A percentile compares a stretch with the other conserved stretches of the same genome.
Evolutionary conservation across 2,113 vertebrate genomes (phyloP).

Genomic region (Camelus bactrianus): DNA sequence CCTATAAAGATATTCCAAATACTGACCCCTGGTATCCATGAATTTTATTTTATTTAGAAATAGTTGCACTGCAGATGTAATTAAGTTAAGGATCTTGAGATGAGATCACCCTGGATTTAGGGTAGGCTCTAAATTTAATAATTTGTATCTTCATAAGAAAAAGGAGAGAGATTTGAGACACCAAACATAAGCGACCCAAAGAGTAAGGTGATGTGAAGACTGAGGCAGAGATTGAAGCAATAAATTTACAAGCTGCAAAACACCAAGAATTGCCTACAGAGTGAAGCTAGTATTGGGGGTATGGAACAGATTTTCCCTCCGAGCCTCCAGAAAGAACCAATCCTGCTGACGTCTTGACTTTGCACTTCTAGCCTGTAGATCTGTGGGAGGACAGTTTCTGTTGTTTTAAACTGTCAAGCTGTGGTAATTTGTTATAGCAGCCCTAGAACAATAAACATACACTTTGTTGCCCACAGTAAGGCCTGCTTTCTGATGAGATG

Average conservation of each 20-base stretch:
- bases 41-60: neutral
- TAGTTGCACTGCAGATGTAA: neutral
- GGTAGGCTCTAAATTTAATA: neutral
- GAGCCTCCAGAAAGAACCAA: neutral
- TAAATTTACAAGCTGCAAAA: neutral
- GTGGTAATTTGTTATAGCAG: neutral
- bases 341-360: neutral
- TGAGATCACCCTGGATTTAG: neutral
- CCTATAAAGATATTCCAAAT: neutral
- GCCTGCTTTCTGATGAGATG: neutral
- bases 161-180: neutral
- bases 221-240: neutral
- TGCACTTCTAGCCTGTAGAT: neutral
- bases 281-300: neutral
- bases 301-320: neutral
- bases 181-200: neutral
- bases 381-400: neutral
- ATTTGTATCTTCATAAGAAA: neutral
- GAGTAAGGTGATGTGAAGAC: neutral
- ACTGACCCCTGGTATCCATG: neutral
- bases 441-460: neutral
- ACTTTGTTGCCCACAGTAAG: neutral
- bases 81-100: neutral
- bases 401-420: neutral
- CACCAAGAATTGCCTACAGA: neutral